phyloP scores from a whole-genome alignment of 2,888 invertebrate species.

The Hoplodrina blanda region DNA sequence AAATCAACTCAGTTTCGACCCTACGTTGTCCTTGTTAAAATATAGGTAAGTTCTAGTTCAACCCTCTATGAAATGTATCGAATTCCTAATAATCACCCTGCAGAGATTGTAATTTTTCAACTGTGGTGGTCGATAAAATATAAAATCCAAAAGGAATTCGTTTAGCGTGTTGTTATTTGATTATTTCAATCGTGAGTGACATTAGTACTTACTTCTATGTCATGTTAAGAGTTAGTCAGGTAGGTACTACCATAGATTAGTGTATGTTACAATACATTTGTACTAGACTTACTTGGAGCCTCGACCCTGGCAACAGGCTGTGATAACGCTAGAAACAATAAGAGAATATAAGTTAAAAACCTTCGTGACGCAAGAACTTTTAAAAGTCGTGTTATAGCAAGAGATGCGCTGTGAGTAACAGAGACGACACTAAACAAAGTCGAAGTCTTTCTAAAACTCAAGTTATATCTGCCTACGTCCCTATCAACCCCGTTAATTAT shows the following conservation, averaged over 20 bases:
- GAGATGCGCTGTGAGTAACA: background rate
- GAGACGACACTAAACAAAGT: too few relatives aligned
- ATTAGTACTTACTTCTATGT: background rate
- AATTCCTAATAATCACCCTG: too few relatives aligned
- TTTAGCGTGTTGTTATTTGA: background rate
- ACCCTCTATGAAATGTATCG: too few relatives aligned
- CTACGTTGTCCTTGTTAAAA: too few relatives aligned
- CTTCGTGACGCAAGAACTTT: background rate
- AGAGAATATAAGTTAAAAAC: conserved; percentile 40
- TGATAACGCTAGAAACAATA: conserved; percentile 56
- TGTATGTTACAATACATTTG: conserved; percentile 4
- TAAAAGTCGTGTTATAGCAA: background rate
- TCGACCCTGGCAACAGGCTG: conserved; percentile 54
- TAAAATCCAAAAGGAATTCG: too few relatives aligned
- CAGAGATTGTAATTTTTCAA: too few relatives aligned
- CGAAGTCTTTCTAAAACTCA: too few relatives aligned
- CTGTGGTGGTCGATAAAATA: too few relatives aligned
- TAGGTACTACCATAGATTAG: conserved; percentile 16
- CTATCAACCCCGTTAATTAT: background rate
- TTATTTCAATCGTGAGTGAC: background rate
- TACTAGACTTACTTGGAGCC: conserved; percentile 54
- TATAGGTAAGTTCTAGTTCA: too few relatives aligned
- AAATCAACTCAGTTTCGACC: too few relatives aligned
- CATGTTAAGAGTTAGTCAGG: conserved; percentile 1
- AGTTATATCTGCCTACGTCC: too few relatives aligned